Conservation (phyloP, 1,140 invertebrate species). For the Drosophila ficusphila region DNA sequence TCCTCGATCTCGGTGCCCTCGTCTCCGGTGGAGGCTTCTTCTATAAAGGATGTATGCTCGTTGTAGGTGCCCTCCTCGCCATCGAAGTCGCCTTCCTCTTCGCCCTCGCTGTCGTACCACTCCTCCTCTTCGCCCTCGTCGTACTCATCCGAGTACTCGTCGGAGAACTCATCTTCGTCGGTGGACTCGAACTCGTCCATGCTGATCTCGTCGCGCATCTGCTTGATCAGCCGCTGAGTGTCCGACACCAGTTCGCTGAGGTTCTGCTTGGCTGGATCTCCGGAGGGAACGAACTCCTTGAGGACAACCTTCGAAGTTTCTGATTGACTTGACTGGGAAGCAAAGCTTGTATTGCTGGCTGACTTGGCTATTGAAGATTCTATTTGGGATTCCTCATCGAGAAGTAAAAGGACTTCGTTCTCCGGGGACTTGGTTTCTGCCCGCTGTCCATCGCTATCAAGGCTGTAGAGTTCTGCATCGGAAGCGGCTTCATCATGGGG, state of each 20-base stretch:
- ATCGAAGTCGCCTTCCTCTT: slow-evolving; percentile 77
- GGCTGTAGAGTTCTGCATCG: slow-evolving; percentile 70
- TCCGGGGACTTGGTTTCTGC: slow-evolving; percentile 37
- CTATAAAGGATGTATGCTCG: slow-evolving; percentile 46
- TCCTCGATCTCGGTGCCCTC: slow-evolving; percentile 67
- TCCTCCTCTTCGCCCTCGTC: slow-evolving; percentile 85
- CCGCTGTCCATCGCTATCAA: slow-evolving; percentile 53
- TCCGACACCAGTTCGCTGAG: slow-evolving; percentile 86
- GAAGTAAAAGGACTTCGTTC: slow-evolving; percentile 36
- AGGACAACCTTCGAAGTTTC: slow-evolving; percentile 40
- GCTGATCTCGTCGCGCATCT: slow-evolving; percentile 87
- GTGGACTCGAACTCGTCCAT: slow-evolving; percentile 86
- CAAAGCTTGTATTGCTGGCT: slow-evolving; percentile 48
- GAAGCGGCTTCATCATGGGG: slow-evolving; percentile 53
- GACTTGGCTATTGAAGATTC: slow-evolving; percentile 31
- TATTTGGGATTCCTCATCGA: slow-evolving; percentile 6
- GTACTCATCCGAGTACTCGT: slow-evolving; percentile 84
- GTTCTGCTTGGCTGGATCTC: slow-evolving; percentile 84
- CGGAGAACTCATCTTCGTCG: slow-evolving; percentile 85
- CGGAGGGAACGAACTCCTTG: slow-evolving; percentile 72
- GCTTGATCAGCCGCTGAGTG: slow-evolving; percentile 86
- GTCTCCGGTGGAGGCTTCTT: slow-evolving; percentile 68
- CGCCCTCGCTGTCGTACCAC: slow-evolving; percentile 85
- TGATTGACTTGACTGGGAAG: slow-evolving; percentile 47
- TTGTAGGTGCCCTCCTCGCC: slow-evolving; percentile 62